Conservation (phyloP, 2,888 invertebrate species). For the Marronus borbonicus region DNA sequence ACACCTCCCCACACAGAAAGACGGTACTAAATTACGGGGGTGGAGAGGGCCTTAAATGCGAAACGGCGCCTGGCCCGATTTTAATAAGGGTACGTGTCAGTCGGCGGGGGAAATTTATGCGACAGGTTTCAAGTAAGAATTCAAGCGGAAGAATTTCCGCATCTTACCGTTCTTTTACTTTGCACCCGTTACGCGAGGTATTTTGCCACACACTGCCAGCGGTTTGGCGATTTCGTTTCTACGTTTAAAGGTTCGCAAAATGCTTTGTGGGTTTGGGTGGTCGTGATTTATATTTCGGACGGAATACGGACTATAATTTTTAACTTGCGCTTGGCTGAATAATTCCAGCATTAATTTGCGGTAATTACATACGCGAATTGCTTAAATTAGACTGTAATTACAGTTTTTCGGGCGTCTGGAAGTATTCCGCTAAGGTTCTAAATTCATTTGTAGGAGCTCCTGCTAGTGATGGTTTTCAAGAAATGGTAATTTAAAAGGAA, state of each 20-base stretch:
- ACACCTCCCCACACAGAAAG: background rate
- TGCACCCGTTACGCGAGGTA: background rate
- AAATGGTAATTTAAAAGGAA: too few relatives aligned
- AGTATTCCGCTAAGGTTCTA: too few relatives aligned
- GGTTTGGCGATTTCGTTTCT: constrained; percentile 18
- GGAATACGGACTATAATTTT: constrained; percentile 32
- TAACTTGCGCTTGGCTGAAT: constrained; percentile 12
- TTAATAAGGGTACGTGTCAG: constrained; percentile 27
- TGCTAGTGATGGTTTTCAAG: too few relatives aligned
- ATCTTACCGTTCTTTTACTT: background rate
- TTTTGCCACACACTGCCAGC: background rate
- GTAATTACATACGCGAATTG: constrained; percentile 13
- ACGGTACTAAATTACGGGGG: constrained; percentile 27
- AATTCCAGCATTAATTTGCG: constrained; percentile 1
- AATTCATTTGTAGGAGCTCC: too few relatives aligned
- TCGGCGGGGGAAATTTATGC: constrained; percentile 36
- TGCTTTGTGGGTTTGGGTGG: background rate
- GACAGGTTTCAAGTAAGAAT: constrained; percentile 43
- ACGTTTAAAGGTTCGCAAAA: background rate
- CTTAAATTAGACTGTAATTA: background rate
- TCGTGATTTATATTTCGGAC: constrained; percentile 24
- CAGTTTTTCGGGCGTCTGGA: too few relatives aligned
- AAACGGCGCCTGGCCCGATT: constrained; percentile 22
- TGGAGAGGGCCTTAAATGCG: background rate
- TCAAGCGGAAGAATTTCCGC: constrained; percentile 45